Percentiles rank a stretch among this genome's conserved stretches.
Conservation (phyloP, 2,113 vertebrate species). For the Genyomyrus donnyi region DNA sequence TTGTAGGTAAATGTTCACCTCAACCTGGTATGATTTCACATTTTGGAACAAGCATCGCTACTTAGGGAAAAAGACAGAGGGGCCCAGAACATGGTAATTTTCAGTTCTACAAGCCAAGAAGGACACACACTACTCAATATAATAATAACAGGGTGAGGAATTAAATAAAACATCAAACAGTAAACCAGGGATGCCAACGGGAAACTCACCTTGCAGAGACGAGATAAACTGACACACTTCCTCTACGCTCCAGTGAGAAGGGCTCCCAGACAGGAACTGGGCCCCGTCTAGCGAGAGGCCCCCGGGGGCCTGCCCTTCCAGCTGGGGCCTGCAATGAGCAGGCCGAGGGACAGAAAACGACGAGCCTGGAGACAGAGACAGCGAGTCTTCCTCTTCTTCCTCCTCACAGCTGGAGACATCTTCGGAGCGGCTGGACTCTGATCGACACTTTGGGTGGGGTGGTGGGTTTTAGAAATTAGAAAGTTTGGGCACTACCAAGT, state of each 20-base stretch:
- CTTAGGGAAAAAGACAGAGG: background rate
- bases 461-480: background rate
- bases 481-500: background rate
- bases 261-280: slow-evolving; percentile 78
- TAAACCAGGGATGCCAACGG: background rate
- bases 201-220: slow-evolving; percentile 79
- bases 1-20: background rate
- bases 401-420: slow-evolving; percentile 89
- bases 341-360: slow-evolving; percentile 71
- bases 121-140: background rate
- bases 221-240: slow-evolving; percentile 93
- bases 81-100: background rate
- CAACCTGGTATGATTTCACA: background rate
- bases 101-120: background rate
- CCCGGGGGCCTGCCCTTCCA: slow-evolving; percentile 65
- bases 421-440: slow-evolving; percentile 90
- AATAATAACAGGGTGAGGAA: background rate
- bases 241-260: slow-evolving; percentile 88
- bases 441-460: slow-evolving; percentile 64
- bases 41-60: background rate
- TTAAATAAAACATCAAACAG: background rate
- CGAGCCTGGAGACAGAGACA: slow-evolving; percentile 82
- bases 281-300: slow-evolving; percentile 74
- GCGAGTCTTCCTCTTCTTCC: slow-evolving; percentile 56
- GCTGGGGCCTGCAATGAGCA: slow-evolving; percentile 62